These are phyloP conservation scores for Euplagia quadripunctaria DNA, from an alignment of 2,888 invertebrate species.

Conservation along the genomic window DNA sequence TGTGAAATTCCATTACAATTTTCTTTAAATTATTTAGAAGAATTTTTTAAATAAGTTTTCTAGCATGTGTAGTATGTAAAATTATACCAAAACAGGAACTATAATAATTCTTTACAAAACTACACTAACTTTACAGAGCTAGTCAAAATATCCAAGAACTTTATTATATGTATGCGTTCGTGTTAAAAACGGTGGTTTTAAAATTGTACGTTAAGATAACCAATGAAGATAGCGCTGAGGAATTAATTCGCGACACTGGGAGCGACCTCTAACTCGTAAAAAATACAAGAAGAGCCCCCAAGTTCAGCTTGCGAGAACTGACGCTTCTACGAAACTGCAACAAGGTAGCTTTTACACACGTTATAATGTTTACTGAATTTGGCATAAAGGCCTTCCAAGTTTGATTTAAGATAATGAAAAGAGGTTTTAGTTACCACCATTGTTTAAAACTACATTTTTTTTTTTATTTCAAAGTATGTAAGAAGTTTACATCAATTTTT, in stretches of 20 bases:
- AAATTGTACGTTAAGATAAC: constrained; percentile 54
- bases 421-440: neutral
- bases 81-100: constrained; percentile 5
- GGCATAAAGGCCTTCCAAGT: constrained; percentile 8
- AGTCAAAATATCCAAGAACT: constrained; percentile 49
- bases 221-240: constrained; percentile 56
- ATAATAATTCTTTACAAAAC: constrained; percentile 11
- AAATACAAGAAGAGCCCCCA: constrained; percentile 46
- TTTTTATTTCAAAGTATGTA: too few relatives aligned
- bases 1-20: neutral
- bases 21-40: neutral
- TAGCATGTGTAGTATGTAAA: neutral
- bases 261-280: constrained; percentile 56
- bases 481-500: too few relatives aligned
- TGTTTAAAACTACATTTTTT: too few relatives aligned
- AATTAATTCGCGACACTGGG: constrained; percentile 59
- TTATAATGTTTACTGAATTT: constrained; percentile 15
- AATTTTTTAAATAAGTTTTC: neutral
- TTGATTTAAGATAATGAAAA: constrained; percentile 4
- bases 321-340: constrained; percentile 53
- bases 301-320: constrained; percentile 47
- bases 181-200: constrained; percentile 53
- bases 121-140: constrained; percentile 25
- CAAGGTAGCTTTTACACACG: constrained; percentile 17
- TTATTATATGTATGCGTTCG: constrained; percentile 46